Evolutionary conservation across 1,140 invertebrate species (phyloP).

Genomic region (Heliconius himera): DNA sequence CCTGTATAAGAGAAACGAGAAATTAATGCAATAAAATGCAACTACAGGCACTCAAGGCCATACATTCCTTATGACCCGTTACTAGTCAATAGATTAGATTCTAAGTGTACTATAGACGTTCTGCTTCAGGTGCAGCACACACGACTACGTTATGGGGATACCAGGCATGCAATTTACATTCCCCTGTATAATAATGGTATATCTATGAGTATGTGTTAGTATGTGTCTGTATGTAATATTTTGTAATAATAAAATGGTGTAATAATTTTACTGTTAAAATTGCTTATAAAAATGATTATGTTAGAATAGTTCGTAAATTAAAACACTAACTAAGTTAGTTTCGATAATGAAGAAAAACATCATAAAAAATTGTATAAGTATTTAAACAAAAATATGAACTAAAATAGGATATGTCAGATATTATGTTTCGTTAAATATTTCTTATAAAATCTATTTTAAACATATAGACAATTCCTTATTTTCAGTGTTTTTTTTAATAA

Average conservation of each 20-base stretch:
- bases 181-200: neutral
- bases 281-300: too few species aligned
- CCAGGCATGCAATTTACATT: slow-evolving; percentile 31
- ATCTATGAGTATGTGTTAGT: neutral
- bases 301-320: too few species aligned
- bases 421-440: too few species aligned
- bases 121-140: slow-evolving; percentile 26
- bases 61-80: slow-evolving; percentile 30
- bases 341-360: too few species aligned
- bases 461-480: too few species aligned
- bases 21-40: neutral
- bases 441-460: too few species aligned
- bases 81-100: slow-evolving; percentile 29
- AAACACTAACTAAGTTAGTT: too few species aligned
- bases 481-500: too few species aligned
- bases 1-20: neutral
- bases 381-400: too few species aligned
- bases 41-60: slow-evolving; percentile 25
- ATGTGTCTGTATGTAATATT: neutral
- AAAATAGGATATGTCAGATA: too few species aligned
- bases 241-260: neutral
- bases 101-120: slow-evolving; percentile 26
- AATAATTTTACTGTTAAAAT: too few species aligned
- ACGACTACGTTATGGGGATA: slow-evolving; percentile 25
- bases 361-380: too few species aligned